phyloP scores from a whole-genome alignment of 2,113 vertebrate genomes.

The Verasper variegatus region DNA sequence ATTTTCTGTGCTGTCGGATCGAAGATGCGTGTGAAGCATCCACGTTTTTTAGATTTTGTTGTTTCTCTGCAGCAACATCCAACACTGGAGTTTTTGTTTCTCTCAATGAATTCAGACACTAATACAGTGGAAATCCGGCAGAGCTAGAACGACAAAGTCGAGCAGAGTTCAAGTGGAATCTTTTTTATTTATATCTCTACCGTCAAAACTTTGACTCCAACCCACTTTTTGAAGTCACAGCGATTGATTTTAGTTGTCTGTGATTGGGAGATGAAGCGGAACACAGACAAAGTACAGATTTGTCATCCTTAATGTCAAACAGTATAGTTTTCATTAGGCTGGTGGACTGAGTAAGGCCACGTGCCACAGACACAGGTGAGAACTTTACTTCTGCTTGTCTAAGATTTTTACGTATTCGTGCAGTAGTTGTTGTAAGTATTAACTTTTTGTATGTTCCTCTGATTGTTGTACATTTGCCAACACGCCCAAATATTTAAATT shows the following conservation, averaged over 20 bases:
- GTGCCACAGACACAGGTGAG: background rate
- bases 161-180: too few relatives aligned
- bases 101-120: background rate
- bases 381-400: slow-evolving; percentile 17
- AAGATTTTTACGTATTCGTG: slow-evolving; percentile 5
- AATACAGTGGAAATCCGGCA: too few relatives aligned
- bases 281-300: slow-evolving; percentile 34
- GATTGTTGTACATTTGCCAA: background rate
- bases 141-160: too few relatives aligned
- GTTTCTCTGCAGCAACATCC: background rate
- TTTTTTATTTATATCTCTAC: background rate
- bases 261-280: slow-evolving; percentile 50
- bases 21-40: background rate
- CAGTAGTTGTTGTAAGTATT: background rate
- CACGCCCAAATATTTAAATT: slow-evolving; percentile 17
- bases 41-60: background rate
- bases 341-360: too few relatives aligned
- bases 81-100: background rate
- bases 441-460: background rate
- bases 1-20: background rate
- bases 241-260: slow-evolving; percentile 64
- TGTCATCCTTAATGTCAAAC: slow-evolving; percentile 44
- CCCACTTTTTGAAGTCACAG: slow-evolving; percentile 35
- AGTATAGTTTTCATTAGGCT: slow-evolving; percentile 33
- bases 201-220: slow-evolving; percentile 43